Evolutionary conservation across 2,797 vertebrate species (phyloP), one percentile per base, ranked within the genome.

Genomic region (Onychomys torridus): DNA sequence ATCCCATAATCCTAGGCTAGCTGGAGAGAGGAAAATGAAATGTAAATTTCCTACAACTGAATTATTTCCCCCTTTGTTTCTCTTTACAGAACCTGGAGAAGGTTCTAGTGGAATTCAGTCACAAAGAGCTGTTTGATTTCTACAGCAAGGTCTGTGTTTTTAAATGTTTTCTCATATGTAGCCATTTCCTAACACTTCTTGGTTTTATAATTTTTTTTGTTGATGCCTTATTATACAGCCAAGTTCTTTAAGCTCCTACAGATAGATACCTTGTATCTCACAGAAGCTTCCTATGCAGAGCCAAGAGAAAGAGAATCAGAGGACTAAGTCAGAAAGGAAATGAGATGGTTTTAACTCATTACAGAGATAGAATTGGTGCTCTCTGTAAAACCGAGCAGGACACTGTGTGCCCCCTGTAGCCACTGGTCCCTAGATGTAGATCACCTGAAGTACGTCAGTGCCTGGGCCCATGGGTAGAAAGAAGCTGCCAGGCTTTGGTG

Each of bases 41-140:
- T 89, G 34, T 63, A 5, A 75, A 7, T 91, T 91, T 6, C 59
- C 4, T 77, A 23, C 63, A 88, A 61, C 29, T 97, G 90, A 97
- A 86, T 95, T 34, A 1, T 82, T 91, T 1, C 0, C 77, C 13
- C 37, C 69, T 88, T 92, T 29, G 93, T 87, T 85, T 95, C 91
- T 96, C 87, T 97, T 97, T 96, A 88, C 97, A 99, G 99, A 98
- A 97, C 79, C 96, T 99, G 96, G 99, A 99, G 98, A 99, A 99
- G 96, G 98, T 99, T 96, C 99, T 99, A 97, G 98, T 99, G 97
- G 99, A 99, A 98, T 99, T 99, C 96, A 99, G 96, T 98, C 99
- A 99, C 98, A 98, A 99, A 98, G 99, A 99, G 98, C 99, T 99
- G 89, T 99, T 99, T 98, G 99, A 99, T 76, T 99, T 99, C 99